A percentile compares a stretch with the other conserved stretches of the same genome.
Conservation (phyloP, 2,797 vertebrate genomes). For the Psittacula derbiana region DNA sequence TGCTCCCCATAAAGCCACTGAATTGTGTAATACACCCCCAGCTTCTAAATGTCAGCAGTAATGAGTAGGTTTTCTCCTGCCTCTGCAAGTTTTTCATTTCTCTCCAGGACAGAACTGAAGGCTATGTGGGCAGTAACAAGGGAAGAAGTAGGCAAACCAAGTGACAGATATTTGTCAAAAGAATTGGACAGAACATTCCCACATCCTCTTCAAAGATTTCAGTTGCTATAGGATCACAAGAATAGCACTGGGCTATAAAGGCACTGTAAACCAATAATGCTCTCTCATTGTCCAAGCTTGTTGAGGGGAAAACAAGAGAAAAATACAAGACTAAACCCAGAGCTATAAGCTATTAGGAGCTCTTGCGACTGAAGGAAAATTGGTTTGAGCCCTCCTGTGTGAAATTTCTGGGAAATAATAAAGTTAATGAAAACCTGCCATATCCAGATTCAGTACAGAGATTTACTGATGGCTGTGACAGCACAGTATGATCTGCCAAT, state of each 20-base stretch:
- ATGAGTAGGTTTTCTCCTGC: not conserved
- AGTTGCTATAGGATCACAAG: conserved; percentile 14
- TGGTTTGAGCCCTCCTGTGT: not conserved
- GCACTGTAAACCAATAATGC: not conserved
- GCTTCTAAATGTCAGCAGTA: conserved; percentile 38
- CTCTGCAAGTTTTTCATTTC: not conserved
- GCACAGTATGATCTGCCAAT: not conserved
- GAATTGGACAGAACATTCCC: not conserved
- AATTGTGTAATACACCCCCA: conserved; percentile 24
- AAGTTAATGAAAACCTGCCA: conserved; percentile 22
- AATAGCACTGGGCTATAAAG: not conserved
- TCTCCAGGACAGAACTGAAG: conserved; percentile 10
- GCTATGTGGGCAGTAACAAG: conserved; percentile 3
- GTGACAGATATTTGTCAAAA: conserved; percentile 43
- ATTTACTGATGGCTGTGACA: not conserved
- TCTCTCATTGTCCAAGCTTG: not conserved
- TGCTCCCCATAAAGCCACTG: not conserved
- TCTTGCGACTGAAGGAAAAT: not conserved
- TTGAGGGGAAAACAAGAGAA: not conserved
- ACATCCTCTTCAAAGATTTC: not conserved
- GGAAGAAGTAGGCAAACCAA: conserved; percentile 45
- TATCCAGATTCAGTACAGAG: not conserved
- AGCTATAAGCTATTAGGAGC: not conserved
- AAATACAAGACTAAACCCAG: not conserved
- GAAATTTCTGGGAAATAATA: conserved; percentile 17